Evolutionary conservation across 1,140 invertebrate genomes (phyloP).

Genomic region (Panulirus ornatus): DNA sequence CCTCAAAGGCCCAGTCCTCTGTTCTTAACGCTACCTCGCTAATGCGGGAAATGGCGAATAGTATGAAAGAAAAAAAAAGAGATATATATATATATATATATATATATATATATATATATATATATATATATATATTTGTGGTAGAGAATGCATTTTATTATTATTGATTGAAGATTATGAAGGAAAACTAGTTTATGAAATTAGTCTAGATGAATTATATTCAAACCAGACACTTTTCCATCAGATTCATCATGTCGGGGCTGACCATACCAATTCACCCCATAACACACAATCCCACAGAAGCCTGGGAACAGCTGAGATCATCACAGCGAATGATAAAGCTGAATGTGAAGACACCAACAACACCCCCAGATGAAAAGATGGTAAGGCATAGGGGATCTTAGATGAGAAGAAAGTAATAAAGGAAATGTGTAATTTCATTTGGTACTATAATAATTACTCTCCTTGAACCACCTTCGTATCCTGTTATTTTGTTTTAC

Average conservation of each 20-base stretch:
- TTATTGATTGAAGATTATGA: too few species aligned
- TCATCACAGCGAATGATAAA: constrained; percentile 28
- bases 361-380: constrained; percentile 26
- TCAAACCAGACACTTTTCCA: too few species aligned
- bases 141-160: too few species aligned
- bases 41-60: too few species aligned
- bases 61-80: too few species aligned
- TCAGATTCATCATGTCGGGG: constrained; percentile 11
- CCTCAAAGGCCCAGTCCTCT: too few species aligned
- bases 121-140: too few species aligned
- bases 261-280: constrained; percentile 43
- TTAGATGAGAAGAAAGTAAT: background rate
- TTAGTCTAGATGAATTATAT: too few species aligned
- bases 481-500: background rate
- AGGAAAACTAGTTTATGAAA: too few species aligned
- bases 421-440: background rate
- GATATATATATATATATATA: too few species aligned
- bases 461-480: background rate
- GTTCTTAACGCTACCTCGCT: too few species aligned
- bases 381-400: constrained; percentile 9
- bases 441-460: background rate
- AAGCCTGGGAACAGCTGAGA: constrained; percentile 40
- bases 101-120: too few species aligned
- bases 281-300: constrained; percentile 23
- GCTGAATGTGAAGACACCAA: constrained; percentile 43